Evolutionary conservation across 1,140 invertebrate genomes (phyloP).

Genomic region (Plectrocnemia conspersa): DNA sequence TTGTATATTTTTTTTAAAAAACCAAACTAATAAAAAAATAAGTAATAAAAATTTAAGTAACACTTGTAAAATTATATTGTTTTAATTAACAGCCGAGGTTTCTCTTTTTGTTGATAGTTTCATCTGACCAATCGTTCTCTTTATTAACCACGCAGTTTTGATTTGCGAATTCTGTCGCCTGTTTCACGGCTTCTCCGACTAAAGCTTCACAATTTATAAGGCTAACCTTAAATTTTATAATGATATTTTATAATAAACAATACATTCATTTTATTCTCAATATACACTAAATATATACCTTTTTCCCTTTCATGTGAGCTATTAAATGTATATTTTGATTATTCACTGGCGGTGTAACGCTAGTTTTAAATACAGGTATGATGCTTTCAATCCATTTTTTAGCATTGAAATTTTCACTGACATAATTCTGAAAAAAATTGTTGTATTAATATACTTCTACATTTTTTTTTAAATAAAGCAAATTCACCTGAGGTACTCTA

Average conservation of each 20-base stretch:
- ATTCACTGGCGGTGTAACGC: slow-evolving; percentile 20
- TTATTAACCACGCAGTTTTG: slow-evolving; percentile 11
- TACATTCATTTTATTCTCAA: background rate
- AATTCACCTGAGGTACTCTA: slow-evolving; percentile 35
- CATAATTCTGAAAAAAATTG: slow-evolving; percentile 34
- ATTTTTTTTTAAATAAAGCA: background rate
- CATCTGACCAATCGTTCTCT: slow-evolving; percentile 13
- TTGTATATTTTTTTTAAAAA: slow-evolving; percentile 3
- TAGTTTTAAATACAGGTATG: slow-evolving; percentile 39
- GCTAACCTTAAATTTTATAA: slow-evolving; percentile 40
- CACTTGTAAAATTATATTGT: background rate
- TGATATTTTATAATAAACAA: slow-evolving; percentile 5
- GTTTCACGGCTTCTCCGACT: slow-evolving; percentile 46
- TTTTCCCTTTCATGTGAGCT: slow-evolving; percentile 36
- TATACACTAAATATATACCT: slow-evolving; percentile 27
- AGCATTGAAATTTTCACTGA: slow-evolving; percentile 39
- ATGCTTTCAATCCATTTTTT: slow-evolving; percentile 41
- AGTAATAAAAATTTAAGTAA: slow-evolving; percentile 8
- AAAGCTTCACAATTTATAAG: slow-evolving; percentile 48
- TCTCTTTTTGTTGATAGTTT: slow-evolving; percentile 25
- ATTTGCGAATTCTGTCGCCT: slow-evolving; percentile 40
- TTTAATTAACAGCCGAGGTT: slow-evolving; percentile 11
- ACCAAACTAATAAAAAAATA: slow-evolving; percentile 17
- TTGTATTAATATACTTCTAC: slow-evolving; percentile 9
- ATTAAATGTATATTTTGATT: slow-evolving; percentile 15